Conservation (phyloP, 1,140 invertebrate species). For the Centruroides vittatus region DNA sequence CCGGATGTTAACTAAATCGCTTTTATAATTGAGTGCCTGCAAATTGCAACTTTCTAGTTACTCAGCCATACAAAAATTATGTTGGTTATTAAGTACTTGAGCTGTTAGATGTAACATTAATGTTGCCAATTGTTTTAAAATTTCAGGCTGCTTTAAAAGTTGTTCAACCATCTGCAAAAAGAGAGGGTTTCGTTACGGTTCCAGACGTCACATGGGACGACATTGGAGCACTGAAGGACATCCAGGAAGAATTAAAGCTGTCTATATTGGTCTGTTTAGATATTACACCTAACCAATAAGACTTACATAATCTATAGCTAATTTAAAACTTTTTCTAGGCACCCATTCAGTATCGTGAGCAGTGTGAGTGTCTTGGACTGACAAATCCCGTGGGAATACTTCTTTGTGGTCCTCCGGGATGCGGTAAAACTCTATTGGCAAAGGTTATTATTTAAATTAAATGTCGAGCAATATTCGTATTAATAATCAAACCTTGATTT, state of each 20-base stretch:
- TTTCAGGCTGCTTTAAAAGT: conserved; percentile 8
- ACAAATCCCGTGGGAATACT: conserved; percentile 69
- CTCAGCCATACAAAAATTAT: no score
- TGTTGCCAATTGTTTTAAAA: neutral
- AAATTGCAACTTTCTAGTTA: no score
- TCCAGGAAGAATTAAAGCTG: conserved; percentile 76
- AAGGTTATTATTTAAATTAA: conserved; percentile 34
- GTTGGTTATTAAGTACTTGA: no score
- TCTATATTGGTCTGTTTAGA: conserved; percentile 56
- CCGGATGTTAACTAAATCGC: no score
- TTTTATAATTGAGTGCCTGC: no score
- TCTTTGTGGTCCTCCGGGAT: conserved; percentile 83
- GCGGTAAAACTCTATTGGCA: conserved; percentile 79
- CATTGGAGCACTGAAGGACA: conserved; percentile 77
- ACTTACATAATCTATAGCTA: no score
- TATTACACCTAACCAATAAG: neutral
- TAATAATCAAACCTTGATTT: no score
- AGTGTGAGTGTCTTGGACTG: conserved; percentile 60
- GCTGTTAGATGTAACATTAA: no score
- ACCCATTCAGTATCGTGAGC: conserved; percentile 71
- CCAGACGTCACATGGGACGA: conserved; percentile 96
- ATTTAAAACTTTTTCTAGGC: conserved; percentile 32
- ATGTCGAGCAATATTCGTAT: no score
- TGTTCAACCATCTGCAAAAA: conserved; percentile 35
- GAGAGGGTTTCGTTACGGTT: conserved; percentile 95